Base-by-base conservation (phyloP, 2,888 invertebrate genomes). In the Pantelozetes paolii region DNA sequence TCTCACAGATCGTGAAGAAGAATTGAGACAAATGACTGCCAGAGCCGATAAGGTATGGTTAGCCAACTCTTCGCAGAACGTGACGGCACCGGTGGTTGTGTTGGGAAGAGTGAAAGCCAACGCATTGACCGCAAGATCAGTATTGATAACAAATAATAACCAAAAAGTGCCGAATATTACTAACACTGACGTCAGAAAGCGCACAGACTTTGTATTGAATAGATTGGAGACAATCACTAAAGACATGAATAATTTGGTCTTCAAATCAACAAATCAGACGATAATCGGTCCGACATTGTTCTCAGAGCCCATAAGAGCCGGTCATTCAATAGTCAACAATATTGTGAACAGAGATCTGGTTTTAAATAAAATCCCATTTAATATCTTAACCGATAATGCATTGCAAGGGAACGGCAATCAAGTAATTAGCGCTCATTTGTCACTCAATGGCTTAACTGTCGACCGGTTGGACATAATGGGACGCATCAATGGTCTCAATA, bases 21-120 rank as follows among this genome's bases (percentile, higher is more conserved):
- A 28, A 42, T 40, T 72, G 42, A 42, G 15, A 23, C 6, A 32
- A 26, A 20, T 72, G 48, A 62, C 72, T 13, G 40, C 20, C 18
- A 64, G 28, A 62, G 64, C 64, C 9, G 64, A 72, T 30, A 59
- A 42, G 13, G 62, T 74, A 5, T 74, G 74, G 74, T n/a, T 74
- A 6, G 9, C 54, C 8, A 59, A 74, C 32, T 54, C 54, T n/a
- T 2, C 36, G 54, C 74, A 74, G 48, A 62, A 36, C 18, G 45
- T 74, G 15, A 71, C 18, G 1, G 74, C 74, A 40, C 74, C 74
- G 5, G 71, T 74, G 9, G 28, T 74, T 48, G 59, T 74, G 0
- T 18, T 59, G 42, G 74, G 71, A 30, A 74, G 20, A 26, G n/a
- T 74, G 26, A 74, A 18, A 5, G 23, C 23, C 11, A 36, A 67